These are phyloP conservation scores for Podocnemis expansa DNA, from an alignment of 2,113 vertebrate species.

Conservation along the genomic window DNA sequence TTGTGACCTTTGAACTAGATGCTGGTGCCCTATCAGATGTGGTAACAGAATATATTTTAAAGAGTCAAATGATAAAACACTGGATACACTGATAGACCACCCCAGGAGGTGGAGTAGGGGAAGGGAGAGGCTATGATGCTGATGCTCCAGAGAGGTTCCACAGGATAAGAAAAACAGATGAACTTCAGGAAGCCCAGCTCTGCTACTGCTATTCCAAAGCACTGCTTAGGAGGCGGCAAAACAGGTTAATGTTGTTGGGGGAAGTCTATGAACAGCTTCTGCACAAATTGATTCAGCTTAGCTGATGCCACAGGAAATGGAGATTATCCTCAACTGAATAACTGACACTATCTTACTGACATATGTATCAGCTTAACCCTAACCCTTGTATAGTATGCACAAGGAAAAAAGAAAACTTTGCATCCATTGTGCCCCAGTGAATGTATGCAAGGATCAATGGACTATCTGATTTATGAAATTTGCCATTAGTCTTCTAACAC, in stretches of 20 bases:
- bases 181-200: neutral
- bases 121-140: no score
- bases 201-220: neutral
- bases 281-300: neutral
- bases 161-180: neutral
- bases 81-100: no score
- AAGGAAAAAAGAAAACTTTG: neutral
- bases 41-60: no score
- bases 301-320: neutral
- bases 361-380: neutral
- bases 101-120: no score
- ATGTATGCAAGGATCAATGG: neutral
- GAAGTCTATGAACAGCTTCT: neutral
- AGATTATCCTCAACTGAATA: neutral
- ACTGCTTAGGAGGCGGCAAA: neutral
- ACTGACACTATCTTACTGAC: neutral
- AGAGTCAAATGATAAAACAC: no score
- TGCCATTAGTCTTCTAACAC: no score
- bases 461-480: neutral
- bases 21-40: no score
- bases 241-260: neutral
- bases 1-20: no score
- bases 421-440: neutral
- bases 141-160: neutral
- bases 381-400: accelerated